Conservation (phyloP, 2,888 invertebrate species). For the Cheilosia urbana region DNA sequence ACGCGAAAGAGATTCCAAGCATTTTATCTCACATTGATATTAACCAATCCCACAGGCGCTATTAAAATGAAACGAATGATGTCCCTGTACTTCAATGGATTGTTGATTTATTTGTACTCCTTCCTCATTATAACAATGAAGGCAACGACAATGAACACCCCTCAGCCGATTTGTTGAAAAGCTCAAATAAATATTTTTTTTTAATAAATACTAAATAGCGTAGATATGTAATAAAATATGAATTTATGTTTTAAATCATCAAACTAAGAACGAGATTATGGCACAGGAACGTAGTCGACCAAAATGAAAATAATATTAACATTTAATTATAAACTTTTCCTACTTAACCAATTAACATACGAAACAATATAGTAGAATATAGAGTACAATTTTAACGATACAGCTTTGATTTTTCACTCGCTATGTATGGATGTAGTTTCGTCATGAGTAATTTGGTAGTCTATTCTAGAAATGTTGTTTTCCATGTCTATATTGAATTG, state of each 20-base stretch:
- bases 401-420: conserved; percentile 49
- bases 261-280: conserved; percentile 22
- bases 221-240: conserved; percentile 22
- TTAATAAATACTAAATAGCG: conserved; percentile 23
- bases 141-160: conserved; percentile 43
- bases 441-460: conserved; percentile 39
- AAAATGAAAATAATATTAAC: conserved; percentile 5
- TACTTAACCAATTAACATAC: conserved; percentile 37
- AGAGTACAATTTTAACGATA: conserved; percentile 30
- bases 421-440: conserved; percentile 35
- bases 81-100: conserved; percentile 4
- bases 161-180: conserved; percentile 56
- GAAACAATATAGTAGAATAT: conserved; percentile 35
- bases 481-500: conserved; percentile 56
- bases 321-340: conserved; percentile 32
- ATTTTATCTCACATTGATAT: conserved; percentile 1
- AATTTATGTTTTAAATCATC: conserved; percentile 31
- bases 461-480: conserved; percentile 58
- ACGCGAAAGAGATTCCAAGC: conserved; percentile 10
- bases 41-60: neutral
- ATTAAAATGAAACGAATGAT: conserved; percentile 1
- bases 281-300: conserved; percentile 1
- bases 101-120: conserved; percentile 4
- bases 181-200: conserved; percentile 43
- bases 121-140: conserved; percentile 37